Evolutionary conservation across 53 echinoderm and acorn worm genomes (phyloP).

Genomic region (Pentamera pediparva): DNA sequence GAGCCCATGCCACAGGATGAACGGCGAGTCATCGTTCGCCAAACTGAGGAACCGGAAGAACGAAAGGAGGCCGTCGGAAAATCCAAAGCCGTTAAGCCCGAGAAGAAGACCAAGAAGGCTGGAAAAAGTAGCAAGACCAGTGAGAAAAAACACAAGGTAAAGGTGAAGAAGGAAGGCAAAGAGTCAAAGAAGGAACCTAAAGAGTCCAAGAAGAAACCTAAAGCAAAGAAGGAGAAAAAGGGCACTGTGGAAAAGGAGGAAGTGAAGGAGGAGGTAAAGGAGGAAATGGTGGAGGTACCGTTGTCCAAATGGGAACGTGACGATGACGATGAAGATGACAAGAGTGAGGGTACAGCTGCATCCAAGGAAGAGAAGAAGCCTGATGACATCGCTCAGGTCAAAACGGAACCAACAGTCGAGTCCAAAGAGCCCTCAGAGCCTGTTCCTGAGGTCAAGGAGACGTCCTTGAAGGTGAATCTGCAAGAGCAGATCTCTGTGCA

Average conservation of each 20-base stretch:
- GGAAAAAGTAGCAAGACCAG: slow-evolving; percentile 35
- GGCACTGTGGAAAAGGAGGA: slow-evolving; percentile 17
- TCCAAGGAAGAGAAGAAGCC: neutral
- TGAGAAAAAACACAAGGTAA: slow-evolving; percentile 37
- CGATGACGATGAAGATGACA: slow-evolving; percentile 35
- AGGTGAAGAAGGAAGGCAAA: slow-evolving; percentile 30
- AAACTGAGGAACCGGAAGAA: neutral
- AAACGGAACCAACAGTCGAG: neutral
- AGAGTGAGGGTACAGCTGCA: slow-evolving; percentile 1
- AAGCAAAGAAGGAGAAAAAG: slow-evolving; percentile 28
- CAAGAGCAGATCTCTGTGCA: slow-evolving; percentile 6
- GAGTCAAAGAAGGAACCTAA: neutral
- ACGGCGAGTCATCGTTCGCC: slow-evolving; percentile 11
- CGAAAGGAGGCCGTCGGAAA: neutral
- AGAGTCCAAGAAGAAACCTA: neutral
- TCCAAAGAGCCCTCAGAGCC: neutral
- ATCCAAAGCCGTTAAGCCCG: slow-evolving; percentile 29
- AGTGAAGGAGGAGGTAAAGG: neutral
- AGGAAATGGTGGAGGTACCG: slow-evolving; percentile 53
- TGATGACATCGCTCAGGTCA: neutral
- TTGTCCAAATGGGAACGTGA: slow-evolving; percentile 81
- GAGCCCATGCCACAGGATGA: slow-evolving; percentile 18
- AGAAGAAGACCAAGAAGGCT: slow-evolving; percentile 24
- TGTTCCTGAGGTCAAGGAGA: slow-evolving; percentile 9
- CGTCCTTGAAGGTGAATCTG: slow-evolving; percentile 19